Conservation (phyloP, 2,113 vertebrate species). For the Ginglymostoma cirratum region DNA sequence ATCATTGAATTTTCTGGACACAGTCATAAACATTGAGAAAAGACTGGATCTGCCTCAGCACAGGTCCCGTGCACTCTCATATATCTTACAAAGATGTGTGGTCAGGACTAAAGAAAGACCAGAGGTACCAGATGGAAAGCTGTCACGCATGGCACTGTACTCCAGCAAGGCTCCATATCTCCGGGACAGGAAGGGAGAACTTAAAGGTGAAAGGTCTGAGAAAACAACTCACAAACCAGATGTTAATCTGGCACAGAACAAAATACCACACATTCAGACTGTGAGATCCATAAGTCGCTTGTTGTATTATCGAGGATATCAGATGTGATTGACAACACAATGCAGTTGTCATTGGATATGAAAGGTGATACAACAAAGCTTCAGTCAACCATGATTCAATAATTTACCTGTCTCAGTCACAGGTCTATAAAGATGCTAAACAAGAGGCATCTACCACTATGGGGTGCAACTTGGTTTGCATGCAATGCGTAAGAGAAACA, state of each 20-base stretch:
- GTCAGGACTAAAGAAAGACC: not conserved
- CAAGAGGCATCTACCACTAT: not conserved
- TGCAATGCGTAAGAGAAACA: too few relatives aligned
- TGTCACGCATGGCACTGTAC: not conserved
- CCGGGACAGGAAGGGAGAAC: not conserved
- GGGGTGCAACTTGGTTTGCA: not conserved
- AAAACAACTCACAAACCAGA: not conserved
- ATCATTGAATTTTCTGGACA: not conserved
- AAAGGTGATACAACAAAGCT: not conserved
- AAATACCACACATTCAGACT: not conserved
- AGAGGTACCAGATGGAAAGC: not conserved
- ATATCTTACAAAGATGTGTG: not conserved
- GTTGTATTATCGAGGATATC: not conserved
- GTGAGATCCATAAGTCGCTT: not conserved
- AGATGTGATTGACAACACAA: not conserved
- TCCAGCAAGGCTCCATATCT: too few relatives aligned
- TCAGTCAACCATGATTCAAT: not conserved
- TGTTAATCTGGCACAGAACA: not conserved
- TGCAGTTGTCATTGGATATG: not conserved
- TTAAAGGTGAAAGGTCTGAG: not conserved
- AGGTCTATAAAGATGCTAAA: not conserved
- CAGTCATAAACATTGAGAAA: not conserved
- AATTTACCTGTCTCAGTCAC: not conserved
- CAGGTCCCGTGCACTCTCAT: not conserved
- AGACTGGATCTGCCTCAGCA: not conserved